Evolutionary conservation across 2,888 invertebrate species (phyloP).

Genomic region (Aquatica leii): DNA sequence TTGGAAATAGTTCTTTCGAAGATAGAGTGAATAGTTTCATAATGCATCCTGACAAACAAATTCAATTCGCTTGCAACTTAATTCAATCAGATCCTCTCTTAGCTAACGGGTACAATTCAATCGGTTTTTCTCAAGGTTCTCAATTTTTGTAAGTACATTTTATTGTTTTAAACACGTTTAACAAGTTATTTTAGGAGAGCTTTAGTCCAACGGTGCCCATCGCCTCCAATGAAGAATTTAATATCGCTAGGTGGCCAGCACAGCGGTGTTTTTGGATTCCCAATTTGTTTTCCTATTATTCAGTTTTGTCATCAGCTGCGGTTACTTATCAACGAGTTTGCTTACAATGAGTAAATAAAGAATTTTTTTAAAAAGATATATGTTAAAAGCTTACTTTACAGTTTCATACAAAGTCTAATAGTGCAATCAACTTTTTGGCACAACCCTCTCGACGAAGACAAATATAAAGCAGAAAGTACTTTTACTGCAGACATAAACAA

Average conservation of each 20-base stretch:
- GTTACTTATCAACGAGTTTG: constrained; percentile 4
- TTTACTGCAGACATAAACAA: constrained; percentile 98
- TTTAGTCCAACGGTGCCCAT: constrained; percentile 89
- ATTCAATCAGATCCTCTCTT: constrained; percentile 74
- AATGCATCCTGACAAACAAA: constrained; percentile 79
- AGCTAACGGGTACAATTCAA: constrained; percentile 85
- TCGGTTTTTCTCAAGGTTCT: constrained; percentile 98
- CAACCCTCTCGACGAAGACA: constrained; percentile 85
- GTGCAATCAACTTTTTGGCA: constrained; percentile 99
- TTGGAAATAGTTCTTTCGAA: constrained; percentile 75
- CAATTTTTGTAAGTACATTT: constrained; percentile 85
- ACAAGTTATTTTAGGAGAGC: constrained; percentile 74
- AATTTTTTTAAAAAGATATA: neutral
- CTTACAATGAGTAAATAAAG: constrained; percentile 12
- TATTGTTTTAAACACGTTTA: constrained; percentile 3
- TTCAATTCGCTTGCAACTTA: constrained; percentile 77
- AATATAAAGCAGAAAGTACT: constrained; percentile 78
- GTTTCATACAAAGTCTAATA: constrained; percentile 76
- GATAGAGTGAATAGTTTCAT: constrained; percentile 87
- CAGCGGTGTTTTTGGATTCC: constrained; percentile 94
- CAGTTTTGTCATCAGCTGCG: constrained; percentile 67
- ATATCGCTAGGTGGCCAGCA: constrained; percentile 96
- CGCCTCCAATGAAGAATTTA: constrained; percentile 84
- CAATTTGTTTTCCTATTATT: constrained; percentile 79
- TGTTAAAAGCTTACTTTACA: constrained; percentile 50